Conservation (phyloP, 2,888 invertebrate species). For the Scaptomyza reducta region DNA sequence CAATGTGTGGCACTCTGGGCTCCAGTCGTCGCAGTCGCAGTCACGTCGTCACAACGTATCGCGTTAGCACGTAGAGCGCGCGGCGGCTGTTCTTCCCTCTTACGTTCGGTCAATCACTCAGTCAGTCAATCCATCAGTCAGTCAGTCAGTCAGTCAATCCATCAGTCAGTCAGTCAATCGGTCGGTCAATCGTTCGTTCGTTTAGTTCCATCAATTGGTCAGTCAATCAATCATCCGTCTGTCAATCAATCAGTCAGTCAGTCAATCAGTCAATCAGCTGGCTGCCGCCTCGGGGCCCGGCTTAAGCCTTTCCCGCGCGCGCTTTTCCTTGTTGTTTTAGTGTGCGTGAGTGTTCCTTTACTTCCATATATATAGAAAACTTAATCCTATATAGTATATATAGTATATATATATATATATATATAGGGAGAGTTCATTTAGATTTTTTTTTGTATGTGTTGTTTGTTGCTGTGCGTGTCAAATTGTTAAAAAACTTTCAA, state of each 20-base stretch:
- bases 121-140: conserved; percentile 21
- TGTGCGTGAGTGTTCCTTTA: neutral
- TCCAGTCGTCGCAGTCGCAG: conserved; percentile 76
- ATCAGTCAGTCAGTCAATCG: conserved; percentile 18
- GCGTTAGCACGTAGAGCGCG: conserved; percentile 65
- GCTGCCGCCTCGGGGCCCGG: conserved; percentile 45
- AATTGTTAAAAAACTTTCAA: conserved; percentile 28
- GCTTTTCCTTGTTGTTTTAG: conserved; percentile 1
- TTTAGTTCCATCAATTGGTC: conserved; percentile 10
- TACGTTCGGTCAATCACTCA: conserved; percentile 36
- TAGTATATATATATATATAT: too few relatives aligned
- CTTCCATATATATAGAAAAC: neutral
- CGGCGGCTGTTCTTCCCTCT: conserved; percentile 49
- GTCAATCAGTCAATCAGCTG: conserved; percentile 3
- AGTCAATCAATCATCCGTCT: conserved; percentile 5
- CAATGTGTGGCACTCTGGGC: conserved; percentile 20
- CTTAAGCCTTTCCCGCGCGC: conserved; percentile 51
- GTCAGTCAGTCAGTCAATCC: conserved; percentile 13
- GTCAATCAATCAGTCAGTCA: conserved; percentile 8
- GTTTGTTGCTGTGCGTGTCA: conserved; percentile 61
- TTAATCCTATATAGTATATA: neutral
- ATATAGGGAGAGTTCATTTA: too few relatives aligned
- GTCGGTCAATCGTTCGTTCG: conserved; percentile 3
- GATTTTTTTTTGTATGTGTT: conserved; percentile 20
- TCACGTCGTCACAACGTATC: conserved; percentile 78